Conservation (phyloP, 2,888 invertebrate species). For the Toxonevra muliebris region DNA sequence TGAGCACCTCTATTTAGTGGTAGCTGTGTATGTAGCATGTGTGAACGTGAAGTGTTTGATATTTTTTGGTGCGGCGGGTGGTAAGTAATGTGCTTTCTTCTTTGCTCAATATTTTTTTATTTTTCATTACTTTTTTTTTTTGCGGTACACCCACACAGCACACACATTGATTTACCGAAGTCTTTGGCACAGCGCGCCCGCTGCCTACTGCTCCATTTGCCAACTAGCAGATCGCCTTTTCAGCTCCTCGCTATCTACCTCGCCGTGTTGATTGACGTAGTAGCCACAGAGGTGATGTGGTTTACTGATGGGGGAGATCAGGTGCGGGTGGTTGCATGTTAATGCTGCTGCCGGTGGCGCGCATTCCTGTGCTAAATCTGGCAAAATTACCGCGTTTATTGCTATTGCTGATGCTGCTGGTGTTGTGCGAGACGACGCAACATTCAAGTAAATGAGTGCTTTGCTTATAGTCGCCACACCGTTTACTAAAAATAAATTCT, state of each 20-base stretch:
- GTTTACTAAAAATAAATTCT: no score
- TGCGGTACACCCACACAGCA: conserved; percentile 18
- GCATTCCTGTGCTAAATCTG: conserved; percentile 8
- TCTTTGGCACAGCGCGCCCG: no score
- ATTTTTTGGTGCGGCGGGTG: not conserved
- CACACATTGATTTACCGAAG: not conserved
- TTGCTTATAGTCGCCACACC: no score
- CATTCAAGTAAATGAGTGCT: no score
- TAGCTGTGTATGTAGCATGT: conserved; percentile 14
- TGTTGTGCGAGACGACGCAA: not conserved
- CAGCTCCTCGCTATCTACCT: not conserved
- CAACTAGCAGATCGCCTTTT: not conserved
- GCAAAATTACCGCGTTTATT: not conserved
- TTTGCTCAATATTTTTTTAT: not conserved
- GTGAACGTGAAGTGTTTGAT: conserved; percentile 8
- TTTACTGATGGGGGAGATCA: not conserved
- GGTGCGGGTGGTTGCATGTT: not conserved
- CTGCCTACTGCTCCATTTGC: no score
- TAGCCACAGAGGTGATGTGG: not conserved
- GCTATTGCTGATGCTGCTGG: not conserved
- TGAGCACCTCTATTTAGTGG: not conserved
- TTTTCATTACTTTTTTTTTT: conserved; percentile 5
- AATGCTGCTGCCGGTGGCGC: not conserved
- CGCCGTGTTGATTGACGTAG: not conserved
- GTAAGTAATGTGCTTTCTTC: not conserved